Conservation (phyloP, 2,888 invertebrate genomes). For the Autographa pulchrina region DNA sequence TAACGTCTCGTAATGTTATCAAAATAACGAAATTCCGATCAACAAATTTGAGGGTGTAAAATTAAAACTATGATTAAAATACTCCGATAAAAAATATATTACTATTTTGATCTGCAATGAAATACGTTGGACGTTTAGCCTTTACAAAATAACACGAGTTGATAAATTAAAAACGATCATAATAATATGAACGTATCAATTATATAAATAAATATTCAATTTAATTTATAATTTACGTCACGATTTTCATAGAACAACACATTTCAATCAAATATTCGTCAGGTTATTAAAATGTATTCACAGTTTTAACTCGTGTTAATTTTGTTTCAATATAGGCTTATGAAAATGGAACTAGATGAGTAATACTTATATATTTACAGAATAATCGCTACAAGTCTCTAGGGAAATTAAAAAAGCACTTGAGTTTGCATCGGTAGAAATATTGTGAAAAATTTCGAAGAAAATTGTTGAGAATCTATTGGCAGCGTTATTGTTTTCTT, state of each 20-base stretch:
- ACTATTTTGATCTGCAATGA: not conserved
- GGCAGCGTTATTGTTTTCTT: not conserved
- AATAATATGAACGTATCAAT: not conserved
- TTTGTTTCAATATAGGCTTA: not conserved
- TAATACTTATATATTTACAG: not conserved
- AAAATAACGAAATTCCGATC: not conserved
- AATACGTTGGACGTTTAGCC: not conserved
- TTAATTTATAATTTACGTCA: not conserved
- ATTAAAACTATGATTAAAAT: not conserved
- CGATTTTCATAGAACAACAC: conserved; percentile 8
- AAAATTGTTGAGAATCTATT: not conserved
- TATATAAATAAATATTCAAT: not conserved
- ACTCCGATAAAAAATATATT: not conserved
- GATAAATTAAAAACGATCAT: not conserved
- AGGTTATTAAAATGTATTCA: not conserved
- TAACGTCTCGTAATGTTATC: too few species aligned
- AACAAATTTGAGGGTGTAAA: not conserved
- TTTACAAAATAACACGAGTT: not conserved
- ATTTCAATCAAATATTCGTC: conserved; percentile 3
- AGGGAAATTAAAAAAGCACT: conserved; percentile 30
- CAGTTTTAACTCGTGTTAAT: not conserved
- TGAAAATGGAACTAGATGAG: conserved; percentile 5
- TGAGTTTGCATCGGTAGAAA: not conserved
- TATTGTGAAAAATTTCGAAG: not conserved
- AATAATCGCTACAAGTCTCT: conserved; percentile 16